Evolutionary conservation across 2,113 vertebrate genomes (phyloP), one percentile per base, ranked within the genome.

Genomic region (Spheniscus mendiculus): DNA sequence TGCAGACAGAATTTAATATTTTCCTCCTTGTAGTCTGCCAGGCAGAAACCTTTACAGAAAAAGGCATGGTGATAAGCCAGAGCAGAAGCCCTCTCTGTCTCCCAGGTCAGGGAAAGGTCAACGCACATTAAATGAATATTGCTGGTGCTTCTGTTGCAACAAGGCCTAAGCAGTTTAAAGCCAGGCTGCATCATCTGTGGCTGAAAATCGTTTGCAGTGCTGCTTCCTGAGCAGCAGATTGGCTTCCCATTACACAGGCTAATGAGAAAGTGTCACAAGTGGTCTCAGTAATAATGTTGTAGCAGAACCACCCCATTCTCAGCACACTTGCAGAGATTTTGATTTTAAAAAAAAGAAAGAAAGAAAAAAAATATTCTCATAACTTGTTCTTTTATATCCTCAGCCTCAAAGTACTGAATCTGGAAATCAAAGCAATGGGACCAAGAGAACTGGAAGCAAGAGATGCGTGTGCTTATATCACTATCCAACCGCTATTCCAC

Each of bases 221-320:
- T 96, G 82, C 87, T 92, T 96, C 95, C 93, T 80, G 91, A 87
- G 66, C 83, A 85, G 89, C 93, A 97, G 96, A 91, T 94, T 96
- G 91, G 81, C 84, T 96, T 91, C 84, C 74, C 81, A 88, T 97
- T 93, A 91, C 93, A 83, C 84, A 80, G 91, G 53, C 94, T 97
- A 97, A 97, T 96, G 91, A 96, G 96, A 95, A 94, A 94, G 79
- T 83, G 66, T 95, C 79, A 79, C 81, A 82, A 94, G 95, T 95
- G 77, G 92, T 89, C 89, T 92, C 29, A 2, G 15, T 76, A 79
- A 92, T 82, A 92, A 78, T 52, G 40, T 40, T 87, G 80, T 52
- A 78, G 92, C 36, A 94, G 72, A 94, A 62, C 19, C 30, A 26
- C 20, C 53, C 45, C 40, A 18, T 78, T 82, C 55, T 78, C 72